Conservation (phyloP, 2,797 vertebrate species). For the Thaleichthys pacificus region DNA sequence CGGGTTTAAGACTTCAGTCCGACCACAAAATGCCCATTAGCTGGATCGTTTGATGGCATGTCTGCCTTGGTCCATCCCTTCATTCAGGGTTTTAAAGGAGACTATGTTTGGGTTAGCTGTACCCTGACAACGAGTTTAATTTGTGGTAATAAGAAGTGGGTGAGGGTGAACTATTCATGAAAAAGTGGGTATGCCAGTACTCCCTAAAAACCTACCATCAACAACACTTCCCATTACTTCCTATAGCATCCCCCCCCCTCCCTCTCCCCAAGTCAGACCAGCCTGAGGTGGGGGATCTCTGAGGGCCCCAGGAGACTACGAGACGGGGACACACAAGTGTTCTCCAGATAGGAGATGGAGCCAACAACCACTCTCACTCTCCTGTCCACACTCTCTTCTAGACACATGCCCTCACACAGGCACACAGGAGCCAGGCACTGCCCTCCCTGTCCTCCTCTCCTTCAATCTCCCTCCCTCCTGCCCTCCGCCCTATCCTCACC, state of each 20-base stretch:
- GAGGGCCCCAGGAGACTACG: conserved; percentile 72
- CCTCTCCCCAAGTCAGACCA: background rate
- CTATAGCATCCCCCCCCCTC: background rate
- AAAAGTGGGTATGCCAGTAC: background rate
- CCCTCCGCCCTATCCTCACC: background rate
- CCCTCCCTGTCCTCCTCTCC: background rate
- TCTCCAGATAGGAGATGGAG: conserved; percentile 75
- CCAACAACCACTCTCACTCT: conserved; percentile 58
- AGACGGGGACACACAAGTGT: conserved; percentile 78
- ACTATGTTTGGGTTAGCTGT: too few species aligned
- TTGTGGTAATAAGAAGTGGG: too few species aligned
- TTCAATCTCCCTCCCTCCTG: conserved; percentile 1
- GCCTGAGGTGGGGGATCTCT: conserved; percentile 30
- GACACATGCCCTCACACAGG: conserved; percentile 63
- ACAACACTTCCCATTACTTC: too few species aligned
- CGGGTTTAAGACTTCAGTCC: too few species aligned
- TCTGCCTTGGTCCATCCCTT: too few species aligned
- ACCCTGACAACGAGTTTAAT: too few species aligned
- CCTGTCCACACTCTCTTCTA: conserved; percentile 75
- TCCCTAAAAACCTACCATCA: background rate
- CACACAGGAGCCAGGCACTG: conserved; percentile 64
- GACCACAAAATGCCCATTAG: too few species aligned
- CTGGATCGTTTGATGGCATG: too few species aligned
- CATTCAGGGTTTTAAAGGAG: too few species aligned
- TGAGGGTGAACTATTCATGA: too few species aligned